These are phyloP conservation scores for Ylistrum balloti DNA, from an alignment of 1,140 invertebrate genomes.

Conservation along the genomic window DNA sequence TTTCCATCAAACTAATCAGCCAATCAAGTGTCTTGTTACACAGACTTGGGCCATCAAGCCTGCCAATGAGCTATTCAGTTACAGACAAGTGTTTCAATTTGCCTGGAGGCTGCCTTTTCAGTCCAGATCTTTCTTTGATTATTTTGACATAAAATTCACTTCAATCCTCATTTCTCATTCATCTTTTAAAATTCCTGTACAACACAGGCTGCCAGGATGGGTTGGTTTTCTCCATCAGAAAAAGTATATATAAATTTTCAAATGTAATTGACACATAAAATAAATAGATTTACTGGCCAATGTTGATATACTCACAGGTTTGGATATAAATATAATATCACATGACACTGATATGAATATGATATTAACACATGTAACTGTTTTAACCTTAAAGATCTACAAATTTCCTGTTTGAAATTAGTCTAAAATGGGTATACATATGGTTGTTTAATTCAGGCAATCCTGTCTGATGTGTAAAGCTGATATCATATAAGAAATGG, in stretches of 20 bases:
- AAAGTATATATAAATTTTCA: neutral
- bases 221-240: neutral
- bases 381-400: too few relatives aligned
- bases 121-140: constrained; percentile 29
- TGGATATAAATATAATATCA: too few relatives aligned
- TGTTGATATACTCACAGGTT: neutral
- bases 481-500: too few relatives aligned
- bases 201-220: neutral
- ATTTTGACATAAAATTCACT: constrained; percentile 36
- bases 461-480: too few relatives aligned
- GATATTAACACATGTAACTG: too few relatives aligned
- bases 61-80: constrained; percentile 18
- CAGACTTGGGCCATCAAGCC: neutral
- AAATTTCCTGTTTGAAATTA: too few relatives aligned
- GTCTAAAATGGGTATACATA: too few relatives aligned
- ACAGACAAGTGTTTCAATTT: constrained; percentile 8
- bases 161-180: constrained; percentile 38
- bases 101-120: constrained; percentile 3
- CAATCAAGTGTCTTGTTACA: constrained; percentile 38
- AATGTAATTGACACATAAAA: neutral
- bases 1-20: constrained; percentile 34
- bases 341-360: too few relatives aligned
- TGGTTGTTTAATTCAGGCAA: too few relatives aligned
- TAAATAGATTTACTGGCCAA: neutral
- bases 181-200: constrained; percentile 12